phyloP scores from a whole-genome alignment of 2,797 vertebrate species.

The Gallinago solitaria region DNA sequence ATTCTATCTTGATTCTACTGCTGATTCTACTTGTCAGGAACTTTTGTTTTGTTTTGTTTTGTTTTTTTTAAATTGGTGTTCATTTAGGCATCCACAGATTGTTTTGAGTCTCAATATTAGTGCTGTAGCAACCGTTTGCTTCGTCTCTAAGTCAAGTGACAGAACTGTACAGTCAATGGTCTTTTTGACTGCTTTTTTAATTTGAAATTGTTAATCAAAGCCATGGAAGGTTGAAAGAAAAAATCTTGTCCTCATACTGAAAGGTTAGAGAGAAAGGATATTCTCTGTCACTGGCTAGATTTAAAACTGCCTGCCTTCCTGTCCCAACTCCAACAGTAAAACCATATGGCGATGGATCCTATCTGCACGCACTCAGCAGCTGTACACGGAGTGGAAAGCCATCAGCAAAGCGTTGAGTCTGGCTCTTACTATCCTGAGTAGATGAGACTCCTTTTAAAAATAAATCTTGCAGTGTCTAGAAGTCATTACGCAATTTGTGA shows the following conservation, averaged over 20 bases:
- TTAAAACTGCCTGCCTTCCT: neutral
- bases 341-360: neutral
- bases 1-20: neutral
- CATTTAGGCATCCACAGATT: neutral
- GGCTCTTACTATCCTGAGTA: neutral
- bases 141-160: neutral
- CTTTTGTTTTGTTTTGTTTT: too few species aligned
- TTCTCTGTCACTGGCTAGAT: neutral
- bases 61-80: accelerated
- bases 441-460: neutral
- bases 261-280: neutral
- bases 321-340: neutral
- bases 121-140: neutral
- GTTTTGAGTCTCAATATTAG: neutral
- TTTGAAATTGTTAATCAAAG: neutral
- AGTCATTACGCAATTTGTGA: neutral
- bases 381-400: neutral
- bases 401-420: neutral
- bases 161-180: accelerated
- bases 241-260: neutral
- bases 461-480: neutral
- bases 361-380: neutral
- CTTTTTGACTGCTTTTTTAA: neutral
- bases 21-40: neutral
- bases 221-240: neutral